Percentiles rank a stretch among this genome's conserved stretches.
These are phyloP conservation scores for Ceraclea dissimilis DNA, from an alignment of 2,888 invertebrate genomes.

Conservation along the genomic window DNA sequence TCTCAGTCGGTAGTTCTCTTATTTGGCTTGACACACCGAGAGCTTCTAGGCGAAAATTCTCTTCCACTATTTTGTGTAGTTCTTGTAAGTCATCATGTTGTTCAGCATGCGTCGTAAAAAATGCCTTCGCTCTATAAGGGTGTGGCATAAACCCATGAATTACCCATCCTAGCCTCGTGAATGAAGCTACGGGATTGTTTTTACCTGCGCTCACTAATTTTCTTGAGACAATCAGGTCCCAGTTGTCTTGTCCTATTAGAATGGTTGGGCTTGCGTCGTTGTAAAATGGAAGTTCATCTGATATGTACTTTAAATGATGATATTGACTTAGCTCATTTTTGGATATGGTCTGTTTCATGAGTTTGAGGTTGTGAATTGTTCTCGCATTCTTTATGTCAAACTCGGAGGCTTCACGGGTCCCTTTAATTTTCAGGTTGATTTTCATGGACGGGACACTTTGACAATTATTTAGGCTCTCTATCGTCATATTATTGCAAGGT, in stretches of 20 bases:
- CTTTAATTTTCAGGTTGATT: neutral
- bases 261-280: neutral
- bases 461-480: neutral
- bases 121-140: neutral
- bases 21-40: neutral
- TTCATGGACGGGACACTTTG: neutral
- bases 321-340: neutral
- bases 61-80: neutral
- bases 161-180: neutral
- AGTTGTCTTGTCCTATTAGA: slow-evolving; percentile 1
- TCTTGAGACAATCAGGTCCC: neutral
- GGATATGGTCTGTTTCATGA: neutral
- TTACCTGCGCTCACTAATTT: neutral
- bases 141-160: neutral
- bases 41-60: neutral
- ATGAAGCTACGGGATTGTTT: neutral
- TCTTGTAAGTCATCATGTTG: neutral
- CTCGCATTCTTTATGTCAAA: neutral
- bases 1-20: neutral
- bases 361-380: neutral
- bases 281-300: neutral
- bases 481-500: neutral
- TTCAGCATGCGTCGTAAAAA: neutral
- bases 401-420: neutral
- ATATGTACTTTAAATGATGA: neutral